Evolutionary conservation across 2,888 invertebrate species (phyloP), one percentile per base, ranked within the genome.

Genomic region (Priocnemis perturbator): DNA sequence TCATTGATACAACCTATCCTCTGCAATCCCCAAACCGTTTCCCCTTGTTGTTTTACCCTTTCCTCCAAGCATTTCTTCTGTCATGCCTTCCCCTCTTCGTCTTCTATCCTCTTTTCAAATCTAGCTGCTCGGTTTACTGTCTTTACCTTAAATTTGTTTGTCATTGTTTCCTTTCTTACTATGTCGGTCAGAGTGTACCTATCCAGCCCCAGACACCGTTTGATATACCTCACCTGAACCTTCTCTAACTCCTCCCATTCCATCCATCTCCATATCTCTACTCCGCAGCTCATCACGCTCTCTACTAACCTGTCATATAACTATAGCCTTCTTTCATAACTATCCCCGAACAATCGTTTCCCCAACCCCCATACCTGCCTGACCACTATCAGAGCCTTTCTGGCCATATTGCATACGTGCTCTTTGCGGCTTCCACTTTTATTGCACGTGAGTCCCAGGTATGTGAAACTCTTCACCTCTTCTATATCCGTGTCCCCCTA

Each of bases 241-340:
- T 56, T 56, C 3, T 63, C 47, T 23, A 63, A 48, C 2, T 56
- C 23, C 19, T 56, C 17, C n/a, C 5, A 23, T 26, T 63, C 56
- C 5, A n/a, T 21, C 47, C 47, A 47, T 3, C 9, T 7, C 47
- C 47, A 47, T 9, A 47, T 47, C 17, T 47, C 47, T 17, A 17
- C 47, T 4, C 47, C 47, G 47, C 7, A 47, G 15, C 15, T n/a
- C 47, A 47, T 47, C 15, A 47, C 47, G 9, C 47, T 47, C 15
- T 47, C 2, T 17, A 47, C 47, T 9, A 47, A 17, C 15, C 7
- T n/a, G 3, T 9, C 17, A 47, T n/a, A 9, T 9, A 47, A 47
- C 4, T 3, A n/a, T 17, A 15, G 2, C 17, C 47, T 47, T 47
- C 4, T 9, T 15, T 7, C 7, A 7, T n/a, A 47, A 17, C 17